Evolutionary conservation across 1,140 invertebrate species (phyloP), one percentile per base, ranked within the genome.

Genomic region (Venturia canescens): DNA sequence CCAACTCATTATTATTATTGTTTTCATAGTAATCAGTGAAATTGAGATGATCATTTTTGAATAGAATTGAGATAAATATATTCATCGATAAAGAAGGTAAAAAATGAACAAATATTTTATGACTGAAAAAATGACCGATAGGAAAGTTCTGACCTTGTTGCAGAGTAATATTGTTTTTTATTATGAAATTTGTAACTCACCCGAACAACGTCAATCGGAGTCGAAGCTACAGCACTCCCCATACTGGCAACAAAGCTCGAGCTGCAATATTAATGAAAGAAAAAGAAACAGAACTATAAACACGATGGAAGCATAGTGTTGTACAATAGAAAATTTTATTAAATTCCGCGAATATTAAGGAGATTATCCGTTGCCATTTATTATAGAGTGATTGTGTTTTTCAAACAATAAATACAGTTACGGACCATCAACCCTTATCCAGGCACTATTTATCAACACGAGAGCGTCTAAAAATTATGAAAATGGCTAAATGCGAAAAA

Each of bases 151-250:
- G 1, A 44, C 13, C 5, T n/a, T n/a, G n/a, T n/a, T n/a, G n/a
- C n/a, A n/a, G 13, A 11, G 11, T 9, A 3, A 44, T 6, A 78
- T n/a, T 53, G 53, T 29, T 69, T 34, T 53, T 53, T 57, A 67
- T 79, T 50, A 57, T 78, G 77, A 72, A 57, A 75, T 80, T 74
- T 13, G 80, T 57, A 80, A 93, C 95, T 94, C 90, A 98, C 97
- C 90, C 98, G 94, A 67, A 99, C 94, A 71, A 99, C 98, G 93
- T 99, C 98, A 82, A 99, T 96, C 71, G 98, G 98, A 27, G 97
- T 98, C 70, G 98, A 98, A 82, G 98, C 96, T 81, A 98, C 93
- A 60, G 98, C 98, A 90, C 97, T 98, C 82, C 97, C 96, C 83
- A 99, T 93, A 90, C 98, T 98, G 80, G 98, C 98, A 87, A 97